These are phyloP conservation scores for Gambusia holbrooki DNA, from an alignment of 2,113 vertebrate species.

Conservation along the genomic window DNA sequence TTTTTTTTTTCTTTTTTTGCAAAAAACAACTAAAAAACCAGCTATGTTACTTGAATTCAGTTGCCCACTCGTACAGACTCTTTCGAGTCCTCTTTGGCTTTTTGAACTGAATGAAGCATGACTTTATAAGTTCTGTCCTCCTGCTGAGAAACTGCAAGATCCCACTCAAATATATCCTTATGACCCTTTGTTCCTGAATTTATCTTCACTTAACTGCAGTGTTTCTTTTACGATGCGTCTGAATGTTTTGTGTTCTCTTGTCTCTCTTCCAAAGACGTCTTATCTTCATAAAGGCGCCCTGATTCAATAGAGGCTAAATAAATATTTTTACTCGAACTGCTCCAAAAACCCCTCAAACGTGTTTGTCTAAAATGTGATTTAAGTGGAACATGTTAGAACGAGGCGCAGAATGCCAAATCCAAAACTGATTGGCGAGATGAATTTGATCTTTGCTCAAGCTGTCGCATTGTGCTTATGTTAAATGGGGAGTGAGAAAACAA, in stretches of 20 bases:
- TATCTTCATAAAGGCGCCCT: background rate
- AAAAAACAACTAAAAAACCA: too few species aligned
- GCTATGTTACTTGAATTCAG: too few species aligned
- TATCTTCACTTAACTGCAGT: background rate
- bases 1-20: too few species aligned
- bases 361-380: too few species aligned
- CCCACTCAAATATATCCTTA: background rate
- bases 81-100: too few species aligned
- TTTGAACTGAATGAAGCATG: too few species aligned
- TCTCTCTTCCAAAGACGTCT: background rate
- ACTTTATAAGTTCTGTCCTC: too few species aligned
- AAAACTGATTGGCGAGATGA: background rate
- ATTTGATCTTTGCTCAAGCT: background rate
- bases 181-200: background rate
- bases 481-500: background rate
- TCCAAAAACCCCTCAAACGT: too few species aligned
- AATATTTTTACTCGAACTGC: too few species aligned
- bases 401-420: background rate
- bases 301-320: background rate
- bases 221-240: background rate
- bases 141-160: too few species aligned
- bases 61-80: too few species aligned
- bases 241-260: background rate
- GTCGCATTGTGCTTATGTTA: background rate
- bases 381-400: too few species aligned